Base-by-base conservation (phyloP, 2,113 vertebrate genomes). In the Hippocampus abdominalis region DNA sequence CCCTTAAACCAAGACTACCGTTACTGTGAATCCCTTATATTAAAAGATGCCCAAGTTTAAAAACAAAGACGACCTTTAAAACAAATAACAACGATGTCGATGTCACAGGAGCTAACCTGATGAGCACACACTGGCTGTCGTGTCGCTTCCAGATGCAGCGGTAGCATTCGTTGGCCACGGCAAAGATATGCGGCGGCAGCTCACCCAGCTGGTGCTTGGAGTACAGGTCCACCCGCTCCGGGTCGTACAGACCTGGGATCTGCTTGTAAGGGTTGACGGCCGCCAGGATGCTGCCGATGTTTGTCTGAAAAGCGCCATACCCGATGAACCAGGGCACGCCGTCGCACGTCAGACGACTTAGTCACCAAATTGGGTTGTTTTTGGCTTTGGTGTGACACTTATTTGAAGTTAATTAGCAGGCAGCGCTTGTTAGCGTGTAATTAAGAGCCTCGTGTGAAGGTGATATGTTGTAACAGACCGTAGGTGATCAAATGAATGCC, bases 111-210 rank as follows among this genome's bases (percentile, higher is more conserved):
- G 32, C 91, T 83, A 61, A 96, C 95, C 95, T 97, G 82, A 97
- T 96, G 32, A 96, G 94, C 49, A 97, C 92, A 77, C 95, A 97
- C 77, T 97, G 95, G 84, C 95, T 95, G 93, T 96, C 95, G 2
- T 94, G 94, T 68, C 94, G 92, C 83, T 96, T 96, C 95, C 95
- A 97, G 85, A 97, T 91, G 90, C 95, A 97, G 86, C 95, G 89
- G 88, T 97, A 97, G 85, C 95, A 96, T 87, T 97, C 95, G 8
- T 94, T 96, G 77, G 94, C 95, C 0, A 95, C 91, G 13, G 95
- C 94, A 32, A 94, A 97, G 84, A 96, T 96, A 66, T 97, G 95
- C 4, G 95, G 95, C 0, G 95, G 95, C 68, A 96, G 93, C 83
- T 97, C 95, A 3, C 95, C 95, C 68, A 95, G 87, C 36, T 93